These are phyloP conservation scores for Erannis defoliaria DNA, from an alignment of 2,888 invertebrate species.

Conservation along the genomic window DNA sequence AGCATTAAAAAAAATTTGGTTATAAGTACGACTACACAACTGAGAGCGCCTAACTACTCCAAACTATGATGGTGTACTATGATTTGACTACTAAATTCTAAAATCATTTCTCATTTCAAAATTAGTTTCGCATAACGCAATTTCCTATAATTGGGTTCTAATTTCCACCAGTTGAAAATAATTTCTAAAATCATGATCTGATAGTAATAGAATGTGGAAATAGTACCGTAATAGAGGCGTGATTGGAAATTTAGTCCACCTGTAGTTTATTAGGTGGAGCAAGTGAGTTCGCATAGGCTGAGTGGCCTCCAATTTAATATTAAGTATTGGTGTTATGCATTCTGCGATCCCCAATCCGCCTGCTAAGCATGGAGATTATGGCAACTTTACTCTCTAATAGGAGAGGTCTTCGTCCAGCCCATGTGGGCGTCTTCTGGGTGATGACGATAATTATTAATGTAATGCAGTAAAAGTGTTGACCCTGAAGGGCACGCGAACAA, in stretches of 20 bases:
- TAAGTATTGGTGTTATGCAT: too few species aligned
- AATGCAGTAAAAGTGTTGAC: too few species aligned
- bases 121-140: slow-evolving; percentile 49
- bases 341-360: too few species aligned
- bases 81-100: slow-evolving; percentile 45
- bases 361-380: too few species aligned
- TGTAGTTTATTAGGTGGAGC: too few species aligned
- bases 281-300: too few species aligned
- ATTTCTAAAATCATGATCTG: slow-evolving; percentile 39
- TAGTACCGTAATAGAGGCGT: neutral
- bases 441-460: too few species aligned
- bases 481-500: too few species aligned
- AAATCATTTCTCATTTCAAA: slow-evolving; percentile 49
- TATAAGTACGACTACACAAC: neutral
- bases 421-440: too few species aligned
- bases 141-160: slow-evolving; percentile 48
- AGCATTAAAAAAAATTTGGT: neutral
- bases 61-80: slow-evolving; percentile 46
- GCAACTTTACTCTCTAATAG: too few species aligned
- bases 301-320: too few species aligned
- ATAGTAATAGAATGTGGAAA: slow-evolving; percentile 18
- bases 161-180: slow-evolving; percentile 44
- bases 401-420: too few species aligned
- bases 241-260: slow-evolving; percentile 26
- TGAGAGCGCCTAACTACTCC: slow-evolving; percentile 15